Base-by-base conservation (phyloP, 2,888 invertebrate species). In the Phania funesta region DNA sequence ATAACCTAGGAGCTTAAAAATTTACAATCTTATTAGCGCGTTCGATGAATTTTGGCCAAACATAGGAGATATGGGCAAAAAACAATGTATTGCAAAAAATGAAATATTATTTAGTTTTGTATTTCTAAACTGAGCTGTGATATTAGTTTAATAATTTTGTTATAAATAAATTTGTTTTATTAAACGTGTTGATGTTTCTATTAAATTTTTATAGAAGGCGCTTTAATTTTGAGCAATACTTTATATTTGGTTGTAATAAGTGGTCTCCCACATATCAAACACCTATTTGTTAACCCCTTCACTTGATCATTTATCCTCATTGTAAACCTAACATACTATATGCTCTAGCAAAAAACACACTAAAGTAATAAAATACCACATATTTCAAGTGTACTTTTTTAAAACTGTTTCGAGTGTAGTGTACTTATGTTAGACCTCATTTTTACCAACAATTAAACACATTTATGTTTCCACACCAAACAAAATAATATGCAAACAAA, bases 401-500 rank as follows among this genome's bases (percentile, higher is more conserved):
- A 67, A 77, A 78, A 82, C 70, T 70, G 52, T 75, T 82, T 75
- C 60, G 70, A 78, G 82, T 78, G 50, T 32, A 60, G 41, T 41
- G 58, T 75, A 82, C 78, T 82, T 78, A 60, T 70, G 74, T 82
- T 75, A 82, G 82, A 78, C 82, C 82, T 78, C 74, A 74, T 82
- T 82, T 82, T 78, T 62, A 74, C 74, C 82, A 82, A 82, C 82
- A 82, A 82, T 82, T 82, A 78, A 82, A 78, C 65, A 65, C 78
- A 78, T 82, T 82, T 78, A 65, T 81, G 32, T 54, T 77, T 38
- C 41, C 35, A 24, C 50, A 35, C 46, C 50, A 71, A 77, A 73
- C 67, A 81, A 41, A 9, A 26, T 52, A 77, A 73, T 67, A 50
- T 67, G 58, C 65, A 79, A 79, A 65, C 71, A 79, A 79, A 79